Conservation (phyloP, 2,888 invertebrate genomes). For the Teleogryllus oceanicus region DNA sequence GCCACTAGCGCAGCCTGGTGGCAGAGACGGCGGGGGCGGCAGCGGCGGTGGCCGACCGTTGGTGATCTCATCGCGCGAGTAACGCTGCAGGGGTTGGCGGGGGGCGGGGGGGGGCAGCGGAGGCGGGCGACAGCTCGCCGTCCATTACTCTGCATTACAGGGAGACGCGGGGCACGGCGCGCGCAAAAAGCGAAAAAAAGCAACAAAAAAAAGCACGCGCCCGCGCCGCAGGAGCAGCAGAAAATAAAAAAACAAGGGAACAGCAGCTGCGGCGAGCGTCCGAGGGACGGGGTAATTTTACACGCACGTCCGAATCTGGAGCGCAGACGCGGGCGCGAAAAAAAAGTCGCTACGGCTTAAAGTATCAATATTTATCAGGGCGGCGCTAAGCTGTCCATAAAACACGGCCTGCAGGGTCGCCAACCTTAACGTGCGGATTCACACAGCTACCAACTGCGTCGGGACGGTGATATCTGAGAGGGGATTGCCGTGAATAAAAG, state of each 20-base stretch:
- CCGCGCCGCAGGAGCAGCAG: background rate
- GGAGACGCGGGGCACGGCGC: background rate
- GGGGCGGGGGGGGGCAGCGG: background rate
- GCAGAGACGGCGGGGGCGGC: background rate
- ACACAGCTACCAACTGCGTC: background rate
- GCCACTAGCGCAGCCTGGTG: background rate
- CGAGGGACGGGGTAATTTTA: constrained; percentile 3
- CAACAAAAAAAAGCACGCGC: background rate
- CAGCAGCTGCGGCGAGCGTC: constrained; percentile 18
- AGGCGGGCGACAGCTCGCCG: background rate
- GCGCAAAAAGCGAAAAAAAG: background rate
- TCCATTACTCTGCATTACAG: constrained; percentile 1
- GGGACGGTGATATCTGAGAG: background rate
- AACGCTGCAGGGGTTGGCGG: background rate
- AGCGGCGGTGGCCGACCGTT: too few species aligned
- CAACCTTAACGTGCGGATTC: constrained; percentile 6
- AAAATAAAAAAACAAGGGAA: constrained; percentile 2
- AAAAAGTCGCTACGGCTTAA: constrained; percentile 10
- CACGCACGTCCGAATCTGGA: constrained; percentile 7
- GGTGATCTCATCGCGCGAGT: background rate
- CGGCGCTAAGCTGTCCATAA: constrained; percentile 18
- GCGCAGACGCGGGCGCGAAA: background rate
- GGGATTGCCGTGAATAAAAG: too few species aligned
- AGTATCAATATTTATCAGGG: constrained; percentile 18
- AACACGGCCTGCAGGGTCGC: constrained; percentile 1